Evolutionary conservation across 2,113 vertebrate genomes (phyloP), one percentile per base, ranked within the genome.

Genomic region (Cisticola juncidis): DNA sequence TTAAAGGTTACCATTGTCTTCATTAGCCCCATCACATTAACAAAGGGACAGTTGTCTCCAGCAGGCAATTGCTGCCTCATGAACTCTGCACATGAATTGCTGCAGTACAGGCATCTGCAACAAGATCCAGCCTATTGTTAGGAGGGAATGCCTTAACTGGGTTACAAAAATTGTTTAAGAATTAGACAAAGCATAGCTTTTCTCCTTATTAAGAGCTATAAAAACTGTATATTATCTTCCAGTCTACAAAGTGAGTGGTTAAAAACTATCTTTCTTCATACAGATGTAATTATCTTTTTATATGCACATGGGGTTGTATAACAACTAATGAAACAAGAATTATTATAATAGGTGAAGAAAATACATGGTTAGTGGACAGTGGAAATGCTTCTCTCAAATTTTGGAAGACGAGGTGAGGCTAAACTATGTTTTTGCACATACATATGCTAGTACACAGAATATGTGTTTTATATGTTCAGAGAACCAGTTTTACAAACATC

Each of bases 1-100:
- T 45, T 83, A 86, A 92, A 88, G 76, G 72, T 58, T 93, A 71
- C 31, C 40, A 64, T 94, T 96, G 85, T 86, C 88, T 94, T 96
- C 92, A 88, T 92, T 93, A 94, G 68, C 56, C 38, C 80, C 54
- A 86, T 54, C 76, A 81, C 64, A 28, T 83, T 86, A 95, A 95
- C 64, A 90, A 90, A 81, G 38, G 62, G 38, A 54, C 17, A 19
- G 71, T 77, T 73, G 71, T 51, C 47, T 94, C 86, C 76, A 88
- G 86, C 72, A 94, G 90, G 35, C 54, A 86, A 38, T 66, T 66
- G 33, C 56, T 88, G 64, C 38, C 68, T 95, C 38, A 36, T 0
- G 3, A 90, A 62, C 72, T 73, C 80, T 74, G 68, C 31, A 58
- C 62, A n/a, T 36, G 38, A 79, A 87, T 73, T 82, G 50, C 62